phyloP scores from a whole-genome alignment of 2,888 invertebrate species.

The Acleris literana region DNA sequence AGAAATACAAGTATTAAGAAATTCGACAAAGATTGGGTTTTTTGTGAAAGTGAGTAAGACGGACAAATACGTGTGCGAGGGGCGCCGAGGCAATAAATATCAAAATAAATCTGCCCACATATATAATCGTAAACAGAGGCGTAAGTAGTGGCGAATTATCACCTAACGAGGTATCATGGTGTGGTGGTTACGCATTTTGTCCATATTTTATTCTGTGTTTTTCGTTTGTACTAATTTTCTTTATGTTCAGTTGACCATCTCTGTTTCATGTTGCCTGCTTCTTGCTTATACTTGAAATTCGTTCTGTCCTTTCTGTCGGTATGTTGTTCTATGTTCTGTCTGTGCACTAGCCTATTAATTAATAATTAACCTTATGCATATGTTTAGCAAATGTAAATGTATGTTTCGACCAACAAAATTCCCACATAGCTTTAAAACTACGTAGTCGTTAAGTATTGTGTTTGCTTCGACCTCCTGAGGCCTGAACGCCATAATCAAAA shows the following conservation, averaged over 20 bases:
- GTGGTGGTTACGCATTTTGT: slow-evolving; percentile 69
- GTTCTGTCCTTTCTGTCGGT: slow-evolving; percentile 56
- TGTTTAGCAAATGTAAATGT: background rate
- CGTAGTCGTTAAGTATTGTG: background rate
- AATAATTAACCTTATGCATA: slow-evolving; percentile 17
- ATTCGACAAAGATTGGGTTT: slow-evolving; percentile 78
- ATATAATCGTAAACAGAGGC: slow-evolving; percentile 52
- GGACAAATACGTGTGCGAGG: slow-evolving; percentile 61
- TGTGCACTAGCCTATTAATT: slow-evolving; percentile 50
- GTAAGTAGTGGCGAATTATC: slow-evolving; percentile 67
- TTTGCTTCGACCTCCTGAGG: background rate
- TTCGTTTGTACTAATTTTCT: slow-evolving; percentile 32
- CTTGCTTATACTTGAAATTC: slow-evolving; percentile 29
- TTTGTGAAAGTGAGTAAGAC: slow-evolving; percentile 59
- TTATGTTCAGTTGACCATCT: slow-evolving; percentile 16
- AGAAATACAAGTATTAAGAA: slow-evolving; percentile 54
- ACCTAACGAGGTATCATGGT: slow-evolving; percentile 75
- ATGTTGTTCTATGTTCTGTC: slow-evolving; percentile 70
- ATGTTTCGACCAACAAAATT: background rate
- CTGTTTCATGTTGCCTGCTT: slow-evolving; percentile 34
- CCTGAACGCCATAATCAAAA: too few species aligned
- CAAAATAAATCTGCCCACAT: slow-evolving; percentile 51
- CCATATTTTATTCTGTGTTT: slow-evolving; percentile 43
- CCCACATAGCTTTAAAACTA: background rate
- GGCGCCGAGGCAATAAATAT: slow-evolving; percentile 54